Evolutionary conservation across 2,113 vertebrate genomes (phyloP).

Genomic region (Zingel zingel): DNA sequence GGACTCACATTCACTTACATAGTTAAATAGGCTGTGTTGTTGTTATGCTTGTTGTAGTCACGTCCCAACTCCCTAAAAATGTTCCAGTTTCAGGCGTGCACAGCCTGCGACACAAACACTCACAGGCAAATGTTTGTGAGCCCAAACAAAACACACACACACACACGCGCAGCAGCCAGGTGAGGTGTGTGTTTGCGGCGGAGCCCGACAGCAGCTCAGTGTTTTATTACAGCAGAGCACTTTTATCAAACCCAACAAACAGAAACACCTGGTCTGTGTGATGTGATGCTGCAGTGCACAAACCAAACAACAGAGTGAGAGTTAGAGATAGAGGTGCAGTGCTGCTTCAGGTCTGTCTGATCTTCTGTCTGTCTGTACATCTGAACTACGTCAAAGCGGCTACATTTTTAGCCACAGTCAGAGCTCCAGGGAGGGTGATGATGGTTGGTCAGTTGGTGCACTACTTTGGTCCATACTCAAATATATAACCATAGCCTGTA

Average conservation of each 20-base stretch:
- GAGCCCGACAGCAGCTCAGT: conserved; percentile 59
- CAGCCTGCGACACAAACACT: conserved; percentile 36
- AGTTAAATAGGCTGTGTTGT: not conserved
- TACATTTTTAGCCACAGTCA: not conserved
- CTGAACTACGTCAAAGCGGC: not conserved
- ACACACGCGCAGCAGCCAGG: conserved; percentile 33
- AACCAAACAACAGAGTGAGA: conserved; percentile 48
- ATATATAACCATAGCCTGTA: not conserved
- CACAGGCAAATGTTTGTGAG: conserved; percentile 56
- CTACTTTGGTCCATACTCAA: not conserved
- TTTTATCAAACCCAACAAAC: conserved; percentile 71
- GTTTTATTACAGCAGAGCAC: conserved; percentile 61
- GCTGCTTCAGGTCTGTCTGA: conserved; percentile 10
- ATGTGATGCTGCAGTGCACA: conserved; percentile 57
- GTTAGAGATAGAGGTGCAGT: not conserved
- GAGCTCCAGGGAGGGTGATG: not conserved
- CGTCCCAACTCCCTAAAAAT: conserved; percentile 14
- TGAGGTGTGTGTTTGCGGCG: conserved; percentile 56
- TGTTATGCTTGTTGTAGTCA: not conserved
- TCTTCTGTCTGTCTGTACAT: not conserved
- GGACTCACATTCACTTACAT: not conserved
- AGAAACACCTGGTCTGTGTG: conserved; percentile 68
- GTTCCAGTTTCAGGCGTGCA: conserved; percentile 28
- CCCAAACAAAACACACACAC: conserved; percentile 31
- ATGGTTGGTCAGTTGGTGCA: not conserved